phyloP scores from a whole-genome alignment of 2,888 invertebrate genomes.

The Falcaria lacertinaria region DNA sequence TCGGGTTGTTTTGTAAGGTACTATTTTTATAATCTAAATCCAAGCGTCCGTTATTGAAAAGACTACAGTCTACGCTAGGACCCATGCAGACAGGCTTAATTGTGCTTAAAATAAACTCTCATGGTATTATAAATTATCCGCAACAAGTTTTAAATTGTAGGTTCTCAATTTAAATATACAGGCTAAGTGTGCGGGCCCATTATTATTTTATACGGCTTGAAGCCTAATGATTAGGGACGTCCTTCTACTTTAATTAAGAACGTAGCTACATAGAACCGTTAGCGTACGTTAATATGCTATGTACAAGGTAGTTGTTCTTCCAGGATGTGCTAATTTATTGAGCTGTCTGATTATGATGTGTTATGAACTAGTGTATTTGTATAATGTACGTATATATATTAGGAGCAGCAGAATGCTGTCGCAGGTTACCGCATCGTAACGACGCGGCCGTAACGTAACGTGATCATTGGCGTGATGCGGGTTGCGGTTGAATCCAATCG shows the following conservation, averaged over 20 bases:
- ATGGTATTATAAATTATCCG: neutral
- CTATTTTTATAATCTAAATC: too few relatives aligned
- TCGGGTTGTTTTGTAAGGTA: too few relatives aligned
- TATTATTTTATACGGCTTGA: too few relatives aligned
- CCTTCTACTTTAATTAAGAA: too few relatives aligned
- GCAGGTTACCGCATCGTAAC: conserved; percentile 8
- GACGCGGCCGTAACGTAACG: conserved; percentile 15
- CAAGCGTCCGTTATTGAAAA: neutral
- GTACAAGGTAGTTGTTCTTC: too few relatives aligned
- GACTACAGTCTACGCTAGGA: neutral
- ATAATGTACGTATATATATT: neutral
- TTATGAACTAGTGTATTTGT: too few relatives aligned
- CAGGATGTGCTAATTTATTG: neutral
- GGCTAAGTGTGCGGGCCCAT: too few relatives aligned
- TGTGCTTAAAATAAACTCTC: neutral
- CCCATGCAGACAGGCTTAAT: neutral
- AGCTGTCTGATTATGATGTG: neutral
- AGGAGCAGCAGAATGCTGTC: neutral
- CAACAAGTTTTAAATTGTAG: neutral
- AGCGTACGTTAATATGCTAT: too few relatives aligned
- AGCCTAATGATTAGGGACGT: too few relatives aligned
- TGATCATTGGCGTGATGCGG: conserved; percentile 21
- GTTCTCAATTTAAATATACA: neutral
- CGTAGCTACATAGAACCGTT: too few relatives aligned
- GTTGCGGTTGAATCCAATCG: conserved; percentile 14